Evolutionary conservation across 2,113 vertebrate species (phyloP).

Genomic region (Diadophis punctatus): DNA sequence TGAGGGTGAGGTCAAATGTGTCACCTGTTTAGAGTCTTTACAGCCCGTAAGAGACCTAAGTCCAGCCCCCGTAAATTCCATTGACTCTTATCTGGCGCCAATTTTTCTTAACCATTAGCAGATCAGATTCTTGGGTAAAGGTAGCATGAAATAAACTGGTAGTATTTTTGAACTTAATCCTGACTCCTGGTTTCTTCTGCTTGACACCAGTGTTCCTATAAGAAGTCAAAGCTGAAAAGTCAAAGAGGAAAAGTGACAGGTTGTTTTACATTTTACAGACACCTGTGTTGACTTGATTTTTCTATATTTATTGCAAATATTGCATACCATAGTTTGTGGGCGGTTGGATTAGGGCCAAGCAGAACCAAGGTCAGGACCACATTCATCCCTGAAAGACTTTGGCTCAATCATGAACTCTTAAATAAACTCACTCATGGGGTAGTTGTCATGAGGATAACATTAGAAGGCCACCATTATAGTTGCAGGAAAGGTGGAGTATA

Average conservation of each 20-base stretch:
- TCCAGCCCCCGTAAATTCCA: no score
- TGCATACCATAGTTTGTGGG: not conserved
- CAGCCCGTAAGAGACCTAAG: no score
- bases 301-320: not conserved
- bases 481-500: not conserved
- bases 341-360: not conserved
- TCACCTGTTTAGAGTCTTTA: no score
- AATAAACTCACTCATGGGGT: not conserved
- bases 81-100: no score
- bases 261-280: not conserved
- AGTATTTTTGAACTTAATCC: no score
- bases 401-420: not conserved
- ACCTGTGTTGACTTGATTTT: not conserved
- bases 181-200: no score
- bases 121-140: no score
- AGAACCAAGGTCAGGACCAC: not conserved
- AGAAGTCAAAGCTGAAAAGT: constrained; percentile 2
- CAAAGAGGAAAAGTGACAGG: not conserved
- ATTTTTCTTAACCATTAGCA: no score
- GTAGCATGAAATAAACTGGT: no score
- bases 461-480: not conserved
- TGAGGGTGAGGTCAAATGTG: no score
- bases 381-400: not conserved
- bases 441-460: not conserved
- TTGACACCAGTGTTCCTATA: not conserved